Conservation (phyloP, 2,888 invertebrate genomes). For the Creontiades dilutus region DNA sequence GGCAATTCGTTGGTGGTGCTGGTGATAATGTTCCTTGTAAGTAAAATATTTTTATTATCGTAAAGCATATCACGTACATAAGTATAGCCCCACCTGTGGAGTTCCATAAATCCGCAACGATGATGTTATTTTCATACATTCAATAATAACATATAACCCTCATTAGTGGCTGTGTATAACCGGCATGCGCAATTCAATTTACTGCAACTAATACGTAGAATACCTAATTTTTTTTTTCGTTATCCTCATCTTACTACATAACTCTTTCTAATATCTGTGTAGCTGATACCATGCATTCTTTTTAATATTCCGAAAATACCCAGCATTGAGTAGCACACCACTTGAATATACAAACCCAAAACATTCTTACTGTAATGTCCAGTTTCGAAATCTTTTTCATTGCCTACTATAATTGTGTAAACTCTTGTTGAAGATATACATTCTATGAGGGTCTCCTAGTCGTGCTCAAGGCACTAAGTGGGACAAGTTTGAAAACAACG, state of each 20-base stretch:
- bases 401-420: too few relatives aligned
- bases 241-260: background rate
- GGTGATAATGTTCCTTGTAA: constrained; percentile 78
- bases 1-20: constrained; percentile 78
- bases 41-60: constrained; percentile 74
- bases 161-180: constrained; percentile 56
- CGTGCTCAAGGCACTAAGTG: too few relatives aligned
- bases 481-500: too few relatives aligned
- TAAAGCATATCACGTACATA: constrained; percentile 49
- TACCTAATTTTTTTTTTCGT: background rate
- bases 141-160: background rate
- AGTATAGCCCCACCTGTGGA: constrained; percentile 37
- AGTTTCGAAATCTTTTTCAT: too few relatives aligned
- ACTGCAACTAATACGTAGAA: constrained; percentile 42
- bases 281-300: background rate
- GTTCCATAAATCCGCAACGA: background rate
- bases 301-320: background rate
- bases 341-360: background rate
- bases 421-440: too few relatives aligned
- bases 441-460: too few relatives aligned
- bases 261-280: background rate
- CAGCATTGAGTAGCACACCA: background rate
- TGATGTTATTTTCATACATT: background rate
- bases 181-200: constrained; percentile 52
- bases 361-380: too few relatives aligned